Percentiles rank a stretch among this genome's conserved stretches.
Conservation (phyloP, 2,797 vertebrate species). For the Etheostoma nigrum region DNA sequence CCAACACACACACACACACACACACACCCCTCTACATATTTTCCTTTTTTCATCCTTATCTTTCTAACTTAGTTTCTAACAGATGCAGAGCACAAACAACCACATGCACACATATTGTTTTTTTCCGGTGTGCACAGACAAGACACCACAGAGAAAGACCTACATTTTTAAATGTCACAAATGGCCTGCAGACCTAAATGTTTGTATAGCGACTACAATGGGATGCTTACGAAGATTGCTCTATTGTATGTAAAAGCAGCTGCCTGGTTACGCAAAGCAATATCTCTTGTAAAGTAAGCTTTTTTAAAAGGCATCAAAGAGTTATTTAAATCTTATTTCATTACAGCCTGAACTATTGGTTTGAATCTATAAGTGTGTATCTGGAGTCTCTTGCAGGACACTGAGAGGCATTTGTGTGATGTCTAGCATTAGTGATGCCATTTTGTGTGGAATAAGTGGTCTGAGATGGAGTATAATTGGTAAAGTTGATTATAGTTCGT, state of each 20-base stretch:
- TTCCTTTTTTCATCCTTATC: slow-evolving; percentile 44
- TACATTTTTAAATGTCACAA: slow-evolving; percentile 66
- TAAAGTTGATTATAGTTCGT: slow-evolving; percentile 79
- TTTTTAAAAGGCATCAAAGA: slow-evolving; percentile 60
- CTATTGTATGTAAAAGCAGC: slow-evolving; percentile 19
- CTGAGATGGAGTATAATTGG: slow-evolving; percentile 82
- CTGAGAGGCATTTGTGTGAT: slow-evolving; percentile 76
- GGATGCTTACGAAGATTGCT: slow-evolving; percentile 13
- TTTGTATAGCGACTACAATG: slow-evolving; percentile 19
- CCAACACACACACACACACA: slow-evolving; percentile 17
- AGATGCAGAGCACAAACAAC: not conserved
- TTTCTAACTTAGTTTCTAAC: slow-evolving; percentile 81
- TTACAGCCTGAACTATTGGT: slow-evolving; percentile 65
- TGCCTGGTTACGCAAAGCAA: slow-evolving; percentile 15
- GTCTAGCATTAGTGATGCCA: slow-evolving; percentile 74
- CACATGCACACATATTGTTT: slow-evolving; percentile 3
- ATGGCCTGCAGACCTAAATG: slow-evolving; percentile 44
- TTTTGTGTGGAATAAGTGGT: slow-evolving; percentile 80
- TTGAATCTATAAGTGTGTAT: slow-evolving; percentile 71
- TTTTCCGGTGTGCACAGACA: not conserved
- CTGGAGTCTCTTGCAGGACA: slow-evolving; percentile 58
- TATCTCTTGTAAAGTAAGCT: slow-evolving; percentile 40
- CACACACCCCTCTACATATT: slow-evolving; percentile 24
- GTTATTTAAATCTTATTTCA: slow-evolving; percentile 65
- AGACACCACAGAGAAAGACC: slow-evolving; percentile 30